These are phyloP conservation scores for Archips crataeganus DNA, from an alignment of 2,888 invertebrate genomes.

Conservation along the genomic window DNA sequence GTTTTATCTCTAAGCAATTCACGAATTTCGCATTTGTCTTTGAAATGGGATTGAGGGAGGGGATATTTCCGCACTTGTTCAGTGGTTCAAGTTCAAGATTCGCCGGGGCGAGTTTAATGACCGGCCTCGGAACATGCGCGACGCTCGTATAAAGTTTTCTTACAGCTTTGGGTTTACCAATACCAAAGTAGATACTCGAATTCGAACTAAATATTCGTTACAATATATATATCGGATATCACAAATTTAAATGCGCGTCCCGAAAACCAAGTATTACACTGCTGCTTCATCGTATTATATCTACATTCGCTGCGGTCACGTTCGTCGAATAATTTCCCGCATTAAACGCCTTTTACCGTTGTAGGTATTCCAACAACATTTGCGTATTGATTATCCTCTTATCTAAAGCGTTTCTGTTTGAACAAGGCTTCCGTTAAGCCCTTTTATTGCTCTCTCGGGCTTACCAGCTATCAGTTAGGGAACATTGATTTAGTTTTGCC, in stretches of 20 bases:
- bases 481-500: conserved; percentile 57
- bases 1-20: conserved; percentile 17
- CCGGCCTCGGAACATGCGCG: conserved; percentile 72
- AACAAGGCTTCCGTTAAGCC: conserved; percentile 64
- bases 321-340: conserved; percentile 46
- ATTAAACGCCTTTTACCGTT: conserved; percentile 44
- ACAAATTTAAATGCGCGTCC: not conserved
- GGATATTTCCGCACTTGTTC: conserved; percentile 59
- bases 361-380: conserved; percentile 52
- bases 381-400: conserved; percentile 68
- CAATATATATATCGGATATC: conserved; percentile 12
- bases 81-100: conserved; percentile 82
- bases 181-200: not conserved
- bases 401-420: conserved; percentile 66
- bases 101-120: conserved; percentile 72
- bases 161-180: conserved; percentile 32
- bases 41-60: conserved; percentile 54
- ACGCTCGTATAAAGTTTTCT: conserved; percentile 56
- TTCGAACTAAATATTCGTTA: not conserved
- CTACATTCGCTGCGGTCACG: conserved; percentile 36
- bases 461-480: conserved; percentile 56
- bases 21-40: conserved; percentile 52
- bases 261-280: conserved; percentile 4
- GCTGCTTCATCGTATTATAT: conserved; percentile 10
- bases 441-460: conserved; percentile 65